Conservation (phyloP, 2,888 invertebrate species). For the Uloborus plumipes region DNA sequence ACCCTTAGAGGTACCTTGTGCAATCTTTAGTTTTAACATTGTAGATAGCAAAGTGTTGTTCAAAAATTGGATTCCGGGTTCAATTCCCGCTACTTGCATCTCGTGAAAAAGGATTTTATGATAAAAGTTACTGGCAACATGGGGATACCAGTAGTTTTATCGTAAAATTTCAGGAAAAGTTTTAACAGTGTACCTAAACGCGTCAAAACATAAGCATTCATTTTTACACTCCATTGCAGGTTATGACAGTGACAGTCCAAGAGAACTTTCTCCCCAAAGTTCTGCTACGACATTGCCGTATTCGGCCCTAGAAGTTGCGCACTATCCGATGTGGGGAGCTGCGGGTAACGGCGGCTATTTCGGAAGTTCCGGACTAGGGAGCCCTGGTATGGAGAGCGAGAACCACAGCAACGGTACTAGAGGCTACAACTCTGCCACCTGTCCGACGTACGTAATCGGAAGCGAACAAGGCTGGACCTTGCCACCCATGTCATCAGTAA, state of each 20-base stretch:
- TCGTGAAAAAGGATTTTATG: no score
- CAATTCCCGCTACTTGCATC: no score
- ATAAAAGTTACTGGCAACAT: no score
- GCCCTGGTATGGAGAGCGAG: constrained; percentile 28
- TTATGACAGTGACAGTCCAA: constrained; percentile 27
- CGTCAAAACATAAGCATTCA: no score
- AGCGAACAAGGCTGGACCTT: constrained; percentile 29
- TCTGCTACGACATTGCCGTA: constrained; percentile 18
- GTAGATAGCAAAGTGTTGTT: no score
- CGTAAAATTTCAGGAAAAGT: no score
- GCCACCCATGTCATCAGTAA: constrained; percentile 14
- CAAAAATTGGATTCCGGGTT: no score
- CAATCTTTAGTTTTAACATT: no score
- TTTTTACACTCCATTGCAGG: constrained; percentile 5
- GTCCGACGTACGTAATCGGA: constrained; percentile 24
- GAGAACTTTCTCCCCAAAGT: constrained; percentile 23
- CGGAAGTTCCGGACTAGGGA: constrained; percentile 24
- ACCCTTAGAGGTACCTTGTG: no score
- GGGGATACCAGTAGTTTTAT: no score
- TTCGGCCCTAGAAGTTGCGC: constrained; percentile 22
- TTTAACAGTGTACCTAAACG: no score
- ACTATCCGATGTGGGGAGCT: constrained; percentile 30
- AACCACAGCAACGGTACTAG: constrained; percentile 16
- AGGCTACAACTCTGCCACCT: constrained; percentile 7
- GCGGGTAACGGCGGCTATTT: background rate